Base-by-base conservation (phyloP, 2,888 invertebrate species). In the Sthenelais limicola region DNA sequence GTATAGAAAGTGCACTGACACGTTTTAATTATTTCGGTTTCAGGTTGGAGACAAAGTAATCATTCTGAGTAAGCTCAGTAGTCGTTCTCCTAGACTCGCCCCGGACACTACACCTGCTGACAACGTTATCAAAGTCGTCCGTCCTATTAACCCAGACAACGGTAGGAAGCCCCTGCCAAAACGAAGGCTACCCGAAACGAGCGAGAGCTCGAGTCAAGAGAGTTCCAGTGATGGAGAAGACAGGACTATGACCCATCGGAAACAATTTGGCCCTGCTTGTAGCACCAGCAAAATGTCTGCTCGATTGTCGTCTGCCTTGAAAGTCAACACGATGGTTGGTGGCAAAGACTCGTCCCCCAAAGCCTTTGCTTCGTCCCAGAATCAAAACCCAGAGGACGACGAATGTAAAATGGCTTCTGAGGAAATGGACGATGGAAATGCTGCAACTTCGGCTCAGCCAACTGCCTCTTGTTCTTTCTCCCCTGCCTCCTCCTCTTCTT, bases 11-110 rank as follows among this genome's bases (percentile, higher is more conserved):
- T n/a, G n/a, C n/a, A n/a, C n/a, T n/a, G n/a, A n/a, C n/a, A n/a
- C n/a, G n/a, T n/a, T n/a, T n/a, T n/a, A n/a, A n/a, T n/a, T n/a
- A n/a, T n/a, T 56, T n/a, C 51, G 21, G 7, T 68, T 48, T 18
- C 75, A 88, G 87, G 86, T 88, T 49, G 86, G 85, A 28, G 81
- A 85, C 74, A 82, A 79, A 71, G 77, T 88, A 18, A 83, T 88
- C 3, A 81, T 88, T 15, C 77, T 88, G 62, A 87, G 88, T 76
- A 86, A 86, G 74, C 62, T 62, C n/a, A 62, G 51, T 28, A 49
- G 54, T 24, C 67, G 38, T 33, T 38, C 67, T 12, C 62, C 56
- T 18, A 38, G 54, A 28, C 21, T 67, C 51, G 38, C 71, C 38
- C 67, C 48, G 32, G 49, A 33, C 30, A 74, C 49, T 58, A 43